Evolutionary conservation across 2,888 invertebrate genomes (phyloP).

Genomic region (Uropetala carovei): DNA sequence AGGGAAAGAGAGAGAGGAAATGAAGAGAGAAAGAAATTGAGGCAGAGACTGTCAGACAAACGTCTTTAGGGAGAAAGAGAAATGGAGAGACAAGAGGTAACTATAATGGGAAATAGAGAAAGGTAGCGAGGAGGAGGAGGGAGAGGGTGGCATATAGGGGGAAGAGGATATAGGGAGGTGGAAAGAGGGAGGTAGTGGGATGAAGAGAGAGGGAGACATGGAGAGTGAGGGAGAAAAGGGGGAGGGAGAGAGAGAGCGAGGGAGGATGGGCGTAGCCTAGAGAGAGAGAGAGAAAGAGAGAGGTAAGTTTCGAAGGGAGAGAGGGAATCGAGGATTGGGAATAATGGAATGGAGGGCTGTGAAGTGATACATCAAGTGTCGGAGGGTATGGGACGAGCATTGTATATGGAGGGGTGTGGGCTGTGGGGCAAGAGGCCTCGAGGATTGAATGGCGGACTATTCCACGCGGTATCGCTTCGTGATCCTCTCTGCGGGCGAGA

Average conservation of each 20-base stretch:
- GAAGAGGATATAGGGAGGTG: background rate
- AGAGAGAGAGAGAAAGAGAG: background rate
- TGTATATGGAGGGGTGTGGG: too few relatives aligned
- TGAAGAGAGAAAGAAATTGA: background rate
- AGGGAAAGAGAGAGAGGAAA: background rate
- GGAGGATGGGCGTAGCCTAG: background rate
- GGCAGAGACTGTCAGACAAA: too few relatives aligned
- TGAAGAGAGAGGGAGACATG: background rate
- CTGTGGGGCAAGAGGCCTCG: too few relatives aligned
- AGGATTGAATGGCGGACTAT: too few relatives aligned
- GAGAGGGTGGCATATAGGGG: background rate
- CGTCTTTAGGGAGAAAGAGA: background rate
- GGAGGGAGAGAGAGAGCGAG: background rate
- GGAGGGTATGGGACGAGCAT: background rate
- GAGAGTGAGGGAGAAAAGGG: background rate
- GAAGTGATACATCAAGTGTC: background rate
- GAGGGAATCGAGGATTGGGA: background rate
- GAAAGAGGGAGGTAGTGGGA: background rate
- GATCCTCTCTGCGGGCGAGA: constrained; percentile 36
- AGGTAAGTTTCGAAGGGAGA: background rate
- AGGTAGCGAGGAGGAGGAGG: background rate
- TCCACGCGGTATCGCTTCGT: constrained; percentile 13
- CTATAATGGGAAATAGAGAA: background rate
- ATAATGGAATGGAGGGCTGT: background rate
- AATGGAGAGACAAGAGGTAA: background rate